Conservation (phyloP, 2,797 vertebrate species). For the Lemur catta region DNA sequence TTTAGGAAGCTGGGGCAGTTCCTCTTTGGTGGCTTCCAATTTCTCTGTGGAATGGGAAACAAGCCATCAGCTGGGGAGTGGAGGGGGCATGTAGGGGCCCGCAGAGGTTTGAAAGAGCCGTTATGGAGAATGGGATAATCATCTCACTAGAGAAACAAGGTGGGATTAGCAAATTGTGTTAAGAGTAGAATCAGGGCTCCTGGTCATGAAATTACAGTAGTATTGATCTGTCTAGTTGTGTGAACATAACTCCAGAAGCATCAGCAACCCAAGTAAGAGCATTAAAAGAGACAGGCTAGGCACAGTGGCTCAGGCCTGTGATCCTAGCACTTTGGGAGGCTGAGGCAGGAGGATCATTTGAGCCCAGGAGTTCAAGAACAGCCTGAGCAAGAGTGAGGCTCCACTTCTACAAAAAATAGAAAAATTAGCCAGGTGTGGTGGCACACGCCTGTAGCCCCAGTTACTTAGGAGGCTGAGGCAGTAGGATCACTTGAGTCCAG, state of each 20-base stretch:
- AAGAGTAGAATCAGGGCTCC: neutral
- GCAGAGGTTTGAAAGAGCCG: neutral
- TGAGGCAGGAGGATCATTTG: neutral
- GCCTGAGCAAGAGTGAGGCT: neutral
- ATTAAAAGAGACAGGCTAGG: neutral
- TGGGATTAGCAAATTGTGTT: neutral
- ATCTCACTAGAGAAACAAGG: neutral
- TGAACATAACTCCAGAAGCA: neutral
- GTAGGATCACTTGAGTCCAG: neutral
- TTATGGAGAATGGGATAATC: neutral
- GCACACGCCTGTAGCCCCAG: neutral
- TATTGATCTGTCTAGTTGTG: neutral
- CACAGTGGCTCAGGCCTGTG: neutral
- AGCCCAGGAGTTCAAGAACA: neutral
- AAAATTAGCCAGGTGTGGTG: neutral
- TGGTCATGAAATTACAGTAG: neutral
- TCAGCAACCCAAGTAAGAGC: neutral
- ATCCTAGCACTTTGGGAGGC: neutral
- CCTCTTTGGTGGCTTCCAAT: neutral
- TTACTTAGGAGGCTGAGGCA: neutral
- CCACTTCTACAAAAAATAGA: neutral
- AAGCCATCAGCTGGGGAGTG: neutral
- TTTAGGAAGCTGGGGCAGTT: neutral
- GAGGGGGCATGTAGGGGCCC: neutral
- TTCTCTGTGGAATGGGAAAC: neutral